phyloP scores from a whole-genome alignment of 2,888 invertebrate species.

The Acronicta leporina region DNA sequence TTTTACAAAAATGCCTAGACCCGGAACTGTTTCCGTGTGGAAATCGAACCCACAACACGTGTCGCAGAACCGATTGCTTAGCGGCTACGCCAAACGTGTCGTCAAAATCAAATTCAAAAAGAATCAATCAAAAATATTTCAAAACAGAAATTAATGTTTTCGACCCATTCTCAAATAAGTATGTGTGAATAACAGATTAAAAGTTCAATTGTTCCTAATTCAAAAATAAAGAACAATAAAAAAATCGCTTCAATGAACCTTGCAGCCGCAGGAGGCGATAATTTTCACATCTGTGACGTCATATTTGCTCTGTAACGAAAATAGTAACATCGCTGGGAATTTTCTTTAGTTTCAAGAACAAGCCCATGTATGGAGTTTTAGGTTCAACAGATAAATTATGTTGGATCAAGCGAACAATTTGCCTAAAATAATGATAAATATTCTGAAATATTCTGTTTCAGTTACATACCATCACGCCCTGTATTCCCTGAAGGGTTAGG shows the following conservation, averaged over 20 bases:
- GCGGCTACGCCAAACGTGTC: too few relatives aligned
- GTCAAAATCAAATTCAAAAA: too few relatives aligned
- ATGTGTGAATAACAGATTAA: conserved; percentile 6
- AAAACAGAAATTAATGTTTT: too few relatives aligned
- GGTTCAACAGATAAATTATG: conserved; percentile 4
- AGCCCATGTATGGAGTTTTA: not conserved
- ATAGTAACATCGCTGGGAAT: conserved; percentile 14
- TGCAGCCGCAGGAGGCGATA: conserved; percentile 9
- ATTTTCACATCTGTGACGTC: conserved; percentile 38
- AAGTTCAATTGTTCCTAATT: not conserved
- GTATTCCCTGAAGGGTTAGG: too few relatives aligned
- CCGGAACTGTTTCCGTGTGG: too few relatives aligned
- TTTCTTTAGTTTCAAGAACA: conserved; percentile 14
- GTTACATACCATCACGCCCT: too few relatives aligned
- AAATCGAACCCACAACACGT: too few relatives aligned
- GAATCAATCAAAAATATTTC: too few relatives aligned
- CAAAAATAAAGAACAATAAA: conserved; percentile 17
- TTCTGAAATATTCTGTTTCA: too few relatives aligned
- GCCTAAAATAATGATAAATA: too few relatives aligned
- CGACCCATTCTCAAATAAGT: not conserved
- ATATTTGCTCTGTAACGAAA: conserved; percentile 5
- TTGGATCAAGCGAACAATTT: not conserved
- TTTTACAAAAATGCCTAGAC: too few relatives aligned
- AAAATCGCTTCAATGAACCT: conserved; percentile 21
- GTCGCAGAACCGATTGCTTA: too few relatives aligned